phyloP scores from a whole-genome alignment of 2,888 invertebrate genomes.

The Unio delphinus region DNA sequence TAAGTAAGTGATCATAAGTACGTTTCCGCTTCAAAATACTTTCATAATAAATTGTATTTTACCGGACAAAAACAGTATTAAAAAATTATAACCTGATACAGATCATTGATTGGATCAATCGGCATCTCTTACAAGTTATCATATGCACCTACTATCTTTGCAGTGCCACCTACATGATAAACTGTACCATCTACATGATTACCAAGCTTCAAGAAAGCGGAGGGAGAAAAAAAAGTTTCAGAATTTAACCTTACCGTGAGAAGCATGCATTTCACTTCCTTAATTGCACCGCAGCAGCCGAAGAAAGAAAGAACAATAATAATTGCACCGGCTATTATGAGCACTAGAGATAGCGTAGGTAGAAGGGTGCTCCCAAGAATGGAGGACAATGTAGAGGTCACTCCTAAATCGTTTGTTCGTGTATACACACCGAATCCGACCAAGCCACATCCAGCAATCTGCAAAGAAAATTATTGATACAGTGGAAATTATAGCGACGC shows the following conservation, averaged over 20 bases:
- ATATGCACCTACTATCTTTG: too few species aligned
- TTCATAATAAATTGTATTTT: too few species aligned
- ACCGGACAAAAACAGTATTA: too few species aligned
- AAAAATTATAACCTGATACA: too few species aligned
- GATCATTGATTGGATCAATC: too few species aligned
- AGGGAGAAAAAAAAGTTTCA: neutral
- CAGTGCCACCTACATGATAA: too few species aligned
- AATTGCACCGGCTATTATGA: slow-evolving; percentile 86
- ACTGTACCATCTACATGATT: too few species aligned
- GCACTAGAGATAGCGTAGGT: slow-evolving; percentile 87
- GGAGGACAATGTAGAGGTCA: slow-evolving; percentile 81
- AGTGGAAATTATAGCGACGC: too few species aligned
- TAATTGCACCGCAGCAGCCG: slow-evolving; percentile 93
- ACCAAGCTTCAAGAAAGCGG: too few species aligned
- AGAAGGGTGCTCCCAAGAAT: slow-evolving; percentile 84
- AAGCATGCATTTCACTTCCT: slow-evolving; percentile 94
- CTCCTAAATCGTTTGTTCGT: slow-evolving; percentile 85
- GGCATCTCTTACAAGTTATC: too few species aligned
- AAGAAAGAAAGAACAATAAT: slow-evolving; percentile 88
- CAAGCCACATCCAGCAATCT: slow-evolving; percentile 70
- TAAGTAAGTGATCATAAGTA: too few species aligned
- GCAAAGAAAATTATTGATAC: slow-evolving; percentile 9
- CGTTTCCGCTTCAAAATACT: too few species aligned
- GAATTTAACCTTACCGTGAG: slow-evolving; percentile 81
- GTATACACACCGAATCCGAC: slow-evolving; percentile 89